Percentiles rank a stretch among this genome's conserved stretches.
Conservation (phyloP, 2,888 invertebrate species). For the Neoaliturus tenellus region DNA sequence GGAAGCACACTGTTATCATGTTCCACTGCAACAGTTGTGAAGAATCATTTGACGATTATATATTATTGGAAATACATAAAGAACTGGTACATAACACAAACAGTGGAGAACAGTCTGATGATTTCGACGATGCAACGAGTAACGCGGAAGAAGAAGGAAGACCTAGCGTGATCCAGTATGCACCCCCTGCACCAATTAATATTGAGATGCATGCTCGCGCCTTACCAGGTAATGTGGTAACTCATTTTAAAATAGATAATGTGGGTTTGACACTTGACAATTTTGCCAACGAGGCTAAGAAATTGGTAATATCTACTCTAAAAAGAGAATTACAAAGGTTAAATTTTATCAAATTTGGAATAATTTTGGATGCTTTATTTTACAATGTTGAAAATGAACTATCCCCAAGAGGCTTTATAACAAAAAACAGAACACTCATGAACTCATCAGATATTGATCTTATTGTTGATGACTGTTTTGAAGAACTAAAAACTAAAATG, state of each 20-base stretch:
- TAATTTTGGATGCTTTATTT: background rate
- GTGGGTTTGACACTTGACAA: background rate
- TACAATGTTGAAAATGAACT: constrained; percentile 2
- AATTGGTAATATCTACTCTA: background rate
- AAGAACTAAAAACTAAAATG: background rate
- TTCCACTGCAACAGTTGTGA: no score
- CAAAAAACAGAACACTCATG: constrained; percentile 1
- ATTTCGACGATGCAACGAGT: no score
- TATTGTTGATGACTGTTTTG: background rate
- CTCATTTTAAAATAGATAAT: background rate
- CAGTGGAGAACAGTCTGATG: no score
- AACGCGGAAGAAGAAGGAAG: no score
- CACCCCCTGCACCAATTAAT: background rate
- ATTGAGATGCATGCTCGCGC: background rate
- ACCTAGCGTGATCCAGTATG: background rate
- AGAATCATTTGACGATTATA: no score
- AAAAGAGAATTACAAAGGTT: background rate
- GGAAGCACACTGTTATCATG: no score
- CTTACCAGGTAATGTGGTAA: background rate
- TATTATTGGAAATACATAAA: no score
- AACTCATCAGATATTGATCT: background rate
- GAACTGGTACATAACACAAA: no score
- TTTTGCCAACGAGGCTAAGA: background rate
- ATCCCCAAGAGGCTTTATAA: constrained; percentile 4
- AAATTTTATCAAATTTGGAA: constrained; percentile 12